Evolutionary conservation across 1,140 invertebrate species (phyloP), one percentile per base, ranked within the genome.

Genomic region (Choristoneura fumiferana): DNA sequence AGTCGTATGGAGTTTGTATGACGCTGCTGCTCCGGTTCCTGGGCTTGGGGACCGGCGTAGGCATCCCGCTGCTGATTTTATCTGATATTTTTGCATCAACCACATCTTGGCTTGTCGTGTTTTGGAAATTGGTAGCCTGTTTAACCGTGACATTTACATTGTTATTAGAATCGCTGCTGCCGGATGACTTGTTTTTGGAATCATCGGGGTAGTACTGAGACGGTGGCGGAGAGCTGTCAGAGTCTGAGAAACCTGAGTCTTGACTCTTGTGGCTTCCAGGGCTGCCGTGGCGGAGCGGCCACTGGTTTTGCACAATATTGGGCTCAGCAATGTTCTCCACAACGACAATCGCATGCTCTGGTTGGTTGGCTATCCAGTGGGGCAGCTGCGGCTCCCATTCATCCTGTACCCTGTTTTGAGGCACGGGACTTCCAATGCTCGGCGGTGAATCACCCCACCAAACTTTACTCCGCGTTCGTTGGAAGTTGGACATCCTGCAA

Each of bases 201-300:
- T 54, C 37, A 52, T 84, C 72, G 13, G 72, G 70, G 60, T 86
- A 88, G 67, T 90, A 88, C 52, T 89, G 84, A 4, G 80, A 84
- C 14, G 65, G 76, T 0, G 88, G 87, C 34, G 88, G 92, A 2
- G 91, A 92, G 55, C 91, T 92, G 78, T 94, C 94, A 1, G 93
- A 93, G 72, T 95, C 94, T 0, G 93, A 94, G 78, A 95, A 95
- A 2, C 94, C 94, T 8, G 94, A 95, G 77, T 95, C 94, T 89
- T 95, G 94, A 79, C 93, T 94, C 63, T 93, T 92, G 60, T 94
- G 92, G 81, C 93, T 94, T 39, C 91, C 91, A 12, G 93, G 92
- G 67, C 92, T 91, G 61, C 91, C 88, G 59, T 91, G 90, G 55
- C 91, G 85, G 18, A 89, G 78, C 61, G 90, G 90, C 82, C 91